A percentile compares a stretch with the other conserved stretches of the same genome.
phyloP scores from a whole-genome alignment of 2,888 invertebrate species.

The Rhabditoides inermis region DNA sequence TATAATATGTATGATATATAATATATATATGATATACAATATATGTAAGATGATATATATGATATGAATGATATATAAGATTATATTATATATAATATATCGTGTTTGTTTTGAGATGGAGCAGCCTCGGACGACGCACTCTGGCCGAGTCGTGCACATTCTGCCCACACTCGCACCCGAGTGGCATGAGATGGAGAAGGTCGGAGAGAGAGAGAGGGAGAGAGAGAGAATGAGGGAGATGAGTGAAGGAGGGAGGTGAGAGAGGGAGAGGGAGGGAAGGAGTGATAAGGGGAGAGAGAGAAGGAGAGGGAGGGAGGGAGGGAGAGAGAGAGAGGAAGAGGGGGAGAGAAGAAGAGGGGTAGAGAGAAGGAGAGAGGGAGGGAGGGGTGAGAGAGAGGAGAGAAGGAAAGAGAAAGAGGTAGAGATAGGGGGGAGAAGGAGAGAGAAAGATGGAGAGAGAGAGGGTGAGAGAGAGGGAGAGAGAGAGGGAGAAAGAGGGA shows the following conservation, averaged over 20 bases:
- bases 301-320: not conserved
- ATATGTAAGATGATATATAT: too few species aligned
- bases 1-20: too few species aligned
- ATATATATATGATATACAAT: too few species aligned
- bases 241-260: not conserved
- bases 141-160: constrained; percentile 8
- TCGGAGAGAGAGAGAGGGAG: not conserved
- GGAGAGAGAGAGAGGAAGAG: not conserved
- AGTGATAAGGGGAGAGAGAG: not conserved
- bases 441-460: constrained; percentile 1
- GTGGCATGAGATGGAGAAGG: constrained; percentile 6
- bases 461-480: constrained; percentile 8
- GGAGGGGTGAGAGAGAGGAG: not conserved
- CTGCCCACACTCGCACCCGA: constrained; percentile 5
- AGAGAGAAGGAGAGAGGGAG: not conserved
- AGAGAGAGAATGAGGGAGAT: not conserved
- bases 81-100: too few species aligned
- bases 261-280: not conserved
- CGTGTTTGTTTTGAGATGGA: too few species aligned
- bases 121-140: too few species aligned
- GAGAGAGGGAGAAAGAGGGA: constrained; percentile 8
- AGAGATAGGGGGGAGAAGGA: not conserved
- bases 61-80: too few species aligned
- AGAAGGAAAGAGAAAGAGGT: not conserved
- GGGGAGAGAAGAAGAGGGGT: constrained; percentile 3